Evolutionary conservation across 2,113 vertebrate genomes (phyloP).

Genomic region (Indri indri): DNA sequence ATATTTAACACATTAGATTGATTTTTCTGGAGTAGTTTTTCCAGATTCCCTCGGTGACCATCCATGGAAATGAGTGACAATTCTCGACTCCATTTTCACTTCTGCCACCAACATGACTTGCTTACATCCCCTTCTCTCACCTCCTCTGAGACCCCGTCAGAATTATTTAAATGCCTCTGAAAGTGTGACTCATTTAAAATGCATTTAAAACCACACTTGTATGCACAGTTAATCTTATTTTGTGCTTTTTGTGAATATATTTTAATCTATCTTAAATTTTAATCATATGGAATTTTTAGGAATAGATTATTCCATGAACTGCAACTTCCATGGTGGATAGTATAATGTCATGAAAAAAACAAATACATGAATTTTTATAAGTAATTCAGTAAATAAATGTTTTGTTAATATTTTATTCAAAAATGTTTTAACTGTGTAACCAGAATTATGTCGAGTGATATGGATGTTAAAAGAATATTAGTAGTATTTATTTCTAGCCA

Average conservation of each 20-base stretch:
- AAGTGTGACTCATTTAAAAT: constrained; percentile 55
- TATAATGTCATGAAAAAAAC: constrained; percentile 3
- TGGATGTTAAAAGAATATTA: not conserved
- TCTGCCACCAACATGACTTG: not conserved
- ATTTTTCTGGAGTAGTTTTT: not conserved
- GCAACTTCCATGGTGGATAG: not conserved
- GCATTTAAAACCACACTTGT: constrained; percentile 29
- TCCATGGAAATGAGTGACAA: not conserved
- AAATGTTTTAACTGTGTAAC: not conserved
- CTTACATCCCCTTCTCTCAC: not conserved
- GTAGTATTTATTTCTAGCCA: not conserved
- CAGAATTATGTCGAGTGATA: not conserved
- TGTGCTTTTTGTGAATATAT: constrained; percentile 58
- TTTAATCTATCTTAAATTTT: constrained; percentile 69
- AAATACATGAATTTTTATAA: not conserved
- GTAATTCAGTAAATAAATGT: not conserved
- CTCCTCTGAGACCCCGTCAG: not conserved
- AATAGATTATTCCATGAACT: constrained; percentile 18
- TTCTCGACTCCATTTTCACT: not conserved
- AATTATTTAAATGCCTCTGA: constrained; percentile 19
- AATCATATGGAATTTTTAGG: constrained; percentile 66
- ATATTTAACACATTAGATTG: not conserved
- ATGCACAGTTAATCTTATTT: constrained; percentile 60
- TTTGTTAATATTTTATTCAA: constrained; percentile 37
- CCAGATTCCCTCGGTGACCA: not conserved